Evolutionary conservation across 2,797 vertebrate species (phyloP), one percentile per base, ranked within the genome.

Genomic region (Champsocephalus esox): DNA sequence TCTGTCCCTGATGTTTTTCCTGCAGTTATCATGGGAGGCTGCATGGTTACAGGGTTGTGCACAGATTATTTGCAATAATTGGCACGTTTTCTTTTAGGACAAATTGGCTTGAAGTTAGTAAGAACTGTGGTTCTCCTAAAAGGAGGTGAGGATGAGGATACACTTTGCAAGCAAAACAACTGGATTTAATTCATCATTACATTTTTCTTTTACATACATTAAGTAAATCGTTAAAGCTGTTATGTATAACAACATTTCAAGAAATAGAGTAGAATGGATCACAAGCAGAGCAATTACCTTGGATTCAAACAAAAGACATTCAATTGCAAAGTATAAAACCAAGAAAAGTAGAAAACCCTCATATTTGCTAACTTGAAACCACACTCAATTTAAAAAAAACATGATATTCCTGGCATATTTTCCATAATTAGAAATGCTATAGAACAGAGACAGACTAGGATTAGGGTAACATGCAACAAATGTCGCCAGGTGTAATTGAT

Each of bases 11-110:
- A 72, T 76, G 69, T 76, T 59, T 38, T 79, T 70, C 14, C 51
- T 49, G 38, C 55, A 43, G 19, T 57, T 87, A 89, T 84, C 77
- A 86, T 83, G 56, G 70, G 75, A 77, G 79, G 75, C 70, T 76
- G 24, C 24, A 24, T 24, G 79, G 65, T 85, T 66, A 64, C 34
- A 55, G 45, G 38, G 66, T 83, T 77, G 81, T 67, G 28, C 43
- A 57, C 3, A 3, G 67, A 60, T 69, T 44, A n/a, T 71, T 72
- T 45, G 46, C 56, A 77, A n/a, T 78, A 58, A 69, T 8, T 44
- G 32, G 12, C 28, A 12, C 44, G 51, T 73, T 80, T 82, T 50
- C 62, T 72, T 44, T 76, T 5, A 17, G 46, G 67, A 41, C 45
- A 54, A 66, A 32, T 58, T 52, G 24, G 16, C 52, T 55, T 73